Evolutionary conservation across 1,140 invertebrate species (phyloP).

Genomic region (Odontomachus brunneus): DNA sequence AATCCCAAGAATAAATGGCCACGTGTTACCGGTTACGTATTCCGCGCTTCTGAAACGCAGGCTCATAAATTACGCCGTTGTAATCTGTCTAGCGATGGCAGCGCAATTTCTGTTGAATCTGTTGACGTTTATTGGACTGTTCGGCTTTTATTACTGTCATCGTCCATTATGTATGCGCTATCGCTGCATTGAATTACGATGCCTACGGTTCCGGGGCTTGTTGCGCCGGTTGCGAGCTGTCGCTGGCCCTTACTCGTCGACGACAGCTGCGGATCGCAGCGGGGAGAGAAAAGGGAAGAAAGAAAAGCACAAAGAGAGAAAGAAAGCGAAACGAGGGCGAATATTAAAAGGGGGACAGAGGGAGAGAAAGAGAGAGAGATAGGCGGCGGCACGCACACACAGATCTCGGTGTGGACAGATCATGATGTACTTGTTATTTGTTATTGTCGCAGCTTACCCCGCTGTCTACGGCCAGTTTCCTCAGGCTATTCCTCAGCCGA

Average conservation of each 20-base stretch:
- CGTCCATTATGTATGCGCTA: slow-evolving; percentile 57
- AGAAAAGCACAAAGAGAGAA: neutral
- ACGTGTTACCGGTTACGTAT: neutral
- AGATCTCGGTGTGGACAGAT: slow-evolving; percentile 78
- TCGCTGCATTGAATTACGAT: slow-evolving; percentile 55
- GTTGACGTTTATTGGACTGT: slow-evolving; percentile 62
- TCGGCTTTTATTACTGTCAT: slow-evolving; percentile 66
- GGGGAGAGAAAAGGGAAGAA: slow-evolving; percentile 1
- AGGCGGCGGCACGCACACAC: slow-evolving; percentile 66
- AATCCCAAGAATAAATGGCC: slow-evolving; percentile 32
- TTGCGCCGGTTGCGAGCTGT: slow-evolving; percentile 12
- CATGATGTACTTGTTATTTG: slow-evolving; percentile 83
- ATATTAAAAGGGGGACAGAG: slow-evolving; percentile 46
- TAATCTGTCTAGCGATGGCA: slow-evolving; percentile 60
- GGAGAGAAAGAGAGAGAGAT: too few relatives aligned
- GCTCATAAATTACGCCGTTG: slow-evolving; percentile 59
- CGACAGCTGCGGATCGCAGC: slow-evolving; percentile 18
- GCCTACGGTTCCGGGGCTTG: slow-evolving; percentile 35
- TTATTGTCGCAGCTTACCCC: slow-evolving; percentile 94
- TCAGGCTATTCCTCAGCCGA: slow-evolving; percentile 96
- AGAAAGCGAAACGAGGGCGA: slow-evolving; percentile 18
- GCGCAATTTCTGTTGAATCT: slow-evolving; percentile 65
- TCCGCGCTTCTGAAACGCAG: slow-evolving; percentile 15
- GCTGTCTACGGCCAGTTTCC: slow-evolving; percentile 98
- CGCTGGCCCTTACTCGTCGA: neutral